Conservation (phyloP, 2,888 invertebrate species). For the Ernsta delagoae region DNA sequence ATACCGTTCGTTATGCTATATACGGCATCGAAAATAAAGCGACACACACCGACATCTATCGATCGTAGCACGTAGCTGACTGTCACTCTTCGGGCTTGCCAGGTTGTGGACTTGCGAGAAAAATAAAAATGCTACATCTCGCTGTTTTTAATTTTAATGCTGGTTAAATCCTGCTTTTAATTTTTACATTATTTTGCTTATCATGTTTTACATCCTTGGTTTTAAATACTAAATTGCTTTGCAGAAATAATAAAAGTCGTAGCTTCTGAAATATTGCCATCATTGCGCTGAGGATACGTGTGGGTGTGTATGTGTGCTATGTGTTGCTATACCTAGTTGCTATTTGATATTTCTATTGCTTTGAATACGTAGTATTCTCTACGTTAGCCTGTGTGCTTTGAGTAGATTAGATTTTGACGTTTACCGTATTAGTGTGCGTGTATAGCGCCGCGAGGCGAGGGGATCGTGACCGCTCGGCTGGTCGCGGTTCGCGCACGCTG, state of each 20-base stretch:
- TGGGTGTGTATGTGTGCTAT: too few relatives aligned
- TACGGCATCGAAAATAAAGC: slow-evolving; percentile 79
- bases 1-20: slow-evolving; percentile 58
- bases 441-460: slow-evolving; percentile 56
- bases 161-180: neutral
- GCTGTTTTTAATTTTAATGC: neutral
- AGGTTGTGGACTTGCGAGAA: slow-evolving; percentile 39
- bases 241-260: too few relatives aligned
- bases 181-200: neutral
- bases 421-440: slow-evolving; percentile 56
- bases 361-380: too few relatives aligned
- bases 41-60: slow-evolving; percentile 83
- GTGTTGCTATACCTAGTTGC: too few relatives aligned
- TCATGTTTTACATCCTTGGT: too few relatives aligned
- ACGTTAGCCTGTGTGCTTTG: too few relatives aligned
- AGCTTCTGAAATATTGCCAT: too few relatives aligned
- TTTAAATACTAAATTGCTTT: too few relatives aligned
- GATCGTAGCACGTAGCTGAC: slow-evolving; percentile 78
- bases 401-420: too few relatives aligned
- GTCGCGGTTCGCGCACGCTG: too few relatives aligned
- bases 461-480: slow-evolving; percentile 45
- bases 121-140: neutral
- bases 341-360: too few relatives aligned
- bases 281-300: too few relatives aligned
- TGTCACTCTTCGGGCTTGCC: slow-evolving; percentile 55